Percentiles rank a stretch among this genome's conserved stretches.
Conservation (phyloP, 2,113 vertebrate genomes). For the Jacana jacana region DNA sequence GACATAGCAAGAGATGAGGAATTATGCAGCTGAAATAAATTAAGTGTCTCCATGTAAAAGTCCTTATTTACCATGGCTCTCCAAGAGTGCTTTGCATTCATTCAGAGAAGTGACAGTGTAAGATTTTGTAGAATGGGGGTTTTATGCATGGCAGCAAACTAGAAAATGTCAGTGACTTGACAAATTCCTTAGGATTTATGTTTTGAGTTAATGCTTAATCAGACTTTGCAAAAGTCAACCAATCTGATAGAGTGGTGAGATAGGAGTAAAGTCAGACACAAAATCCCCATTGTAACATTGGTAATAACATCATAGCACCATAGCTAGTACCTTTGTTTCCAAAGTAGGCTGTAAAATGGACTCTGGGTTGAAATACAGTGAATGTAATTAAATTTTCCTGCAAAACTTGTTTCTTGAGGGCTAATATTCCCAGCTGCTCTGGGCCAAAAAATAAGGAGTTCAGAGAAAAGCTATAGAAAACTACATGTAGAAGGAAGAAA, state of each 20-base stretch:
- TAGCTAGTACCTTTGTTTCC: constrained; percentile 6
- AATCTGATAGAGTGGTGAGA: neutral
- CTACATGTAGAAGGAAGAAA: neutral
- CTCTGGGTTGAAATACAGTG: neutral
- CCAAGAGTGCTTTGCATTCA: neutral
- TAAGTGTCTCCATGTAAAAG: neutral
- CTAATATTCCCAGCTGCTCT: neutral
- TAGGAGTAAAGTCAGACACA: neutral
- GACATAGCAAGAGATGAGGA: neutral
- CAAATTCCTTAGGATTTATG: constrained; percentile 33
- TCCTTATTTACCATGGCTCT: constrained; percentile 1
- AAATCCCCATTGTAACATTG: neutral
- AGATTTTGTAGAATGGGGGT: neutral
- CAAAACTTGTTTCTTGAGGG: neutral
- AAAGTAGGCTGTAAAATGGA: neutral
- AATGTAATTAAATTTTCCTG: neutral
- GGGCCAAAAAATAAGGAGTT: neutral
- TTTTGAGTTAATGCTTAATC: constrained; percentile 21
- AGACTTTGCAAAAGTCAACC: constrained; percentile 4
- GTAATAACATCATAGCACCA: neutral
- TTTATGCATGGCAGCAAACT: neutral
- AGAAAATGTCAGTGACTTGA: neutral
- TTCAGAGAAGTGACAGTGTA: neutral
- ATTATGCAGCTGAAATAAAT: constrained; percentile 1
- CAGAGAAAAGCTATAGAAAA: neutral